These are phyloP conservation scores for Chondrosia reniformis DNA, from an alignment of 37 sponge, comb jelly and placozoan genomes.

Conservation along the genomic window DNA sequence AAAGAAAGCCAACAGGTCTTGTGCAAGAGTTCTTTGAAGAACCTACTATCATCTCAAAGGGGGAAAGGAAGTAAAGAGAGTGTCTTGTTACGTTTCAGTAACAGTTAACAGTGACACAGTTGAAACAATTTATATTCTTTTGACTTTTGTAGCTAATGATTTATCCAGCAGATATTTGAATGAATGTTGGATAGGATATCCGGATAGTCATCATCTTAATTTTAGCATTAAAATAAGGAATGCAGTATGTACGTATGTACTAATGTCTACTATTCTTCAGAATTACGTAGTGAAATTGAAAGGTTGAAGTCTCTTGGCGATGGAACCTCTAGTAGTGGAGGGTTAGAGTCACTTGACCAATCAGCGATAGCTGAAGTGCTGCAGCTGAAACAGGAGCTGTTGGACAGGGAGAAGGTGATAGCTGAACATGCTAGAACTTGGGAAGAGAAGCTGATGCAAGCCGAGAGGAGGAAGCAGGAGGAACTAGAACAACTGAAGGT, in stretches of 20 bases:
- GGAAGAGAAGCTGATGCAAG: constrained; percentile 55
- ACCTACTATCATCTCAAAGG: too few relatives aligned
- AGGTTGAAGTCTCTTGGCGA: constrained; percentile 21
- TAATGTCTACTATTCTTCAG: constrained; percentile 13
- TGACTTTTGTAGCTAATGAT: too few relatives aligned
- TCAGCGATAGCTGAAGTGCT: constrained; percentile 32
- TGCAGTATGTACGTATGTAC: background rate
- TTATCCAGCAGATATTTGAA: too few relatives aligned
- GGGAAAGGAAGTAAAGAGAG: too few relatives aligned
- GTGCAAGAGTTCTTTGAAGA: too few relatives aligned
- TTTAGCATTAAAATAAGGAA: too few relatives aligned
- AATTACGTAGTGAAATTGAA: constrained; percentile 66
- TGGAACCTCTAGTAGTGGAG: background rate
- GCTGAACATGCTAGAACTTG: constrained; percentile 57
- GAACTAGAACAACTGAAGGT: constrained; percentile 76
- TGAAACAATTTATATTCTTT: too few relatives aligned
- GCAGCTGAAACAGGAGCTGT: constrained; percentile 50
- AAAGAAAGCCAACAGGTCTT: too few relatives aligned
- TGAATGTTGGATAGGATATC: too few relatives aligned
- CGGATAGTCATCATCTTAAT: too few relatives aligned
- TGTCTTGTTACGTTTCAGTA: too few relatives aligned
- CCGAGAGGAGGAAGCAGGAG: constrained; percentile 64
- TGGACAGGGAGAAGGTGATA: constrained; percentile 69
- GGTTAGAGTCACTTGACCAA: background rate
- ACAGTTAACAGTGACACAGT: too few relatives aligned